A percentile compares a stretch with the other conserved stretches of the same genome.
phyloP scores from a whole-genome alignment of 2,888 invertebrate genomes.

The Acronicta alni region DNA sequence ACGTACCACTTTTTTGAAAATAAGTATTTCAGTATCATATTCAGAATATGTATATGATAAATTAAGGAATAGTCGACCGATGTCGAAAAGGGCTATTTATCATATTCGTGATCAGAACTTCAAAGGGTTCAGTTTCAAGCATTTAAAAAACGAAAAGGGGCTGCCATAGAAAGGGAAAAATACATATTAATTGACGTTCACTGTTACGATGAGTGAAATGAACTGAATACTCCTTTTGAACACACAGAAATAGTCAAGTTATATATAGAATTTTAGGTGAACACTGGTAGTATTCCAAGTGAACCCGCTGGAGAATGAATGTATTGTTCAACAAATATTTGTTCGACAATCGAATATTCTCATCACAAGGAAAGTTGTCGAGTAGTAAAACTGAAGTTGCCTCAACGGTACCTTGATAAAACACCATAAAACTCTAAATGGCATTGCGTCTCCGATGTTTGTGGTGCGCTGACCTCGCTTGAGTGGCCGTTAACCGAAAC shows the following conservation, averaged over 20 bases:
- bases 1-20: background rate
- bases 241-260: constrained; percentile 58
- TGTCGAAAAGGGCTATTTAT: constrained; percentile 66
- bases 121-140: constrained; percentile 68
- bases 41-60: constrained; percentile 60
- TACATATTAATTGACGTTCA: constrained; percentile 72
- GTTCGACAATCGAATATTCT: constrained; percentile 39
- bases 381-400: constrained; percentile 72
- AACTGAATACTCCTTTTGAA: constrained; percentile 61
- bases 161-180: constrained; percentile 45
- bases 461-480: constrained; percentile 76
- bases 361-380: constrained; percentile 38
- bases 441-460: constrained; percentile 68
- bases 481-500: constrained; percentile 74
- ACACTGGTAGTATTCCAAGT: constrained; percentile 38
- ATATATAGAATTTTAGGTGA: constrained; percentile 60
- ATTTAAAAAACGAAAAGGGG: constrained; percentile 64
- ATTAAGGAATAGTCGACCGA: constrained; percentile 54
- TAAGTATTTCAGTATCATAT: constrained; percentile 45
- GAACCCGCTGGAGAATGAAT: constrained; percentile 13
- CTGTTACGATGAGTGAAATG: constrained; percentile 75
- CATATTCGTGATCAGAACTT: constrained; percentile 67
- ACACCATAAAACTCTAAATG: constrained; percentile 77
- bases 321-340: constrained; percentile 36
- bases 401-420: constrained; percentile 79